Evolutionary conservation across 2,113 vertebrate genomes (phyloP).

Genomic region (Poicephalus meyeri): DNA sequence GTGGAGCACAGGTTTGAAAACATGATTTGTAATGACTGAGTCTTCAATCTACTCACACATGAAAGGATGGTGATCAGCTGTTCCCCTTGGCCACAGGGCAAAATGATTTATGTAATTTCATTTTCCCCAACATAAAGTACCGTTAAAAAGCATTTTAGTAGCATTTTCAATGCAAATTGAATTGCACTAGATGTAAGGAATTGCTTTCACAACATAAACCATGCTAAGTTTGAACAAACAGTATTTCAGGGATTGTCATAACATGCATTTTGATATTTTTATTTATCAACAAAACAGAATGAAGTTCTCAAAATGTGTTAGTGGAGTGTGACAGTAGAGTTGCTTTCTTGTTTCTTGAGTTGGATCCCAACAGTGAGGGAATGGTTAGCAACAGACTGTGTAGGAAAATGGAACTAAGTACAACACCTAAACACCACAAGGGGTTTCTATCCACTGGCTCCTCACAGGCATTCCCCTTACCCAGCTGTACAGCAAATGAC

Average conservation of each 20-base stretch:
- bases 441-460: neutral
- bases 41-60: neutral
- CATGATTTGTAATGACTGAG: neutral
- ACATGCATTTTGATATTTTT: neutral
- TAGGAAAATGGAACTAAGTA: neutral
- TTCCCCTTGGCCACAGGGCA: neutral
- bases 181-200: neutral
- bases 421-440: neutral
- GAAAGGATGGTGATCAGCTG: neutral
- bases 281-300: neutral
- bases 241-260: neutral
- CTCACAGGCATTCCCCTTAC: neutral
- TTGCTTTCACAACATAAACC: neutral
- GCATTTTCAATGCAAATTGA: neutral
- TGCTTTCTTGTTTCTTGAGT: neutral
- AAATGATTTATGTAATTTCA: neutral
- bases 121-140: neutral
- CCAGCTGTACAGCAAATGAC: rapidly evolving
- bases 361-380: neutral
- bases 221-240: neutral
- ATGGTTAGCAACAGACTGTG: neutral
- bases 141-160: neutral
- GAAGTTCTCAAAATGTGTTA: neutral
- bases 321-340: neutral
- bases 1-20: neutral